A percentile compares a stretch with the other conserved stretches of the same genome.
Evolutionary conservation across 2,797 vertebrate species (phyloP).

Genomic region (Lateolabrax maculatus): DNA sequence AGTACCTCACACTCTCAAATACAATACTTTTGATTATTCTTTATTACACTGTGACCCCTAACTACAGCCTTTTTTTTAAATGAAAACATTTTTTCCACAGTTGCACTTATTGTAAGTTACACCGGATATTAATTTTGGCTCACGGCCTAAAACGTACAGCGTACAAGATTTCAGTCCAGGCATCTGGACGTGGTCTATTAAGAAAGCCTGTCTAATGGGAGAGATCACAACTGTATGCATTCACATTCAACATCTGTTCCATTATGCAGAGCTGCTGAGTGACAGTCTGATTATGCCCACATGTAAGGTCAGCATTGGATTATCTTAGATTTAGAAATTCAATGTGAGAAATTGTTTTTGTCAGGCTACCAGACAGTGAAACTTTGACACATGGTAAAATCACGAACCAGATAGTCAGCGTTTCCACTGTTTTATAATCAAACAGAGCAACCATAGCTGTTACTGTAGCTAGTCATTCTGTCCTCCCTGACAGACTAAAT

Average conservation of each 20-base stretch:
- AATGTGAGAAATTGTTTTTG: constrained; percentile 41
- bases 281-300: constrained; percentile 48
- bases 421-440: constrained; percentile 54
- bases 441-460: constrained; percentile 14
- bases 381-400: constrained; percentile 11
- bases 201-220: constrained; percentile 49
- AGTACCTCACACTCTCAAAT: constrained; percentile 16
- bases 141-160: constrained; percentile 1
- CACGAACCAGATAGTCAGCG: constrained; percentile 24
- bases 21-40: constrained; percentile 5
- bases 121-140: constrained; percentile 37
- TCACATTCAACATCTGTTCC: constrained; percentile 60
- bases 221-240: constrained; percentile 37
- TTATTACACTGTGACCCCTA: constrained; percentile 15
- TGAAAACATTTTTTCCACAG: constrained; percentile 29
- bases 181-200: constrained; percentile 60
- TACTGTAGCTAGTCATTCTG: constrained; percentile 18
- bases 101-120: constrained; percentile 28
- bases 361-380: constrained; percentile 25
- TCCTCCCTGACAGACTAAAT: constrained; percentile 30
- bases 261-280: constrained; percentile 43
- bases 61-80: constrained; percentile 13
- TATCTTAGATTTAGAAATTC: constrained; percentile 39
- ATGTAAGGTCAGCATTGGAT: constrained; percentile 40
- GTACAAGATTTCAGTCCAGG: constrained; percentile 15